Percentiles rank a stretch among this genome's conserved stretches.
Evolutionary conservation across 2,113 vertebrate genomes (phyloP).

Genomic region (Brienomyrus brachyistius): DNA sequence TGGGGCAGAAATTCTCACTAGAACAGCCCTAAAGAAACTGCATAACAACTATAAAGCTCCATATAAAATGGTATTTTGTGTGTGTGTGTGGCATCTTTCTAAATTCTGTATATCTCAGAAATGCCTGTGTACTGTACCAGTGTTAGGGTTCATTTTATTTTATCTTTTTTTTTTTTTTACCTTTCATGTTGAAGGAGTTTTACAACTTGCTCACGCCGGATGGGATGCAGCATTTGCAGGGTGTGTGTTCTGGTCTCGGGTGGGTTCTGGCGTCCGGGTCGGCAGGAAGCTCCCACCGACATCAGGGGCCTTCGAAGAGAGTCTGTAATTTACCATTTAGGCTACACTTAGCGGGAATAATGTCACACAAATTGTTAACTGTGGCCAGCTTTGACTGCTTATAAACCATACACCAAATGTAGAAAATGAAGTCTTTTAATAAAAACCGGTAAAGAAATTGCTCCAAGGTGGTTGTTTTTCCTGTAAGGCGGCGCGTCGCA

Average conservation of each 20-base stretch:
- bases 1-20: neutral
- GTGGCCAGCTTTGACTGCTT: slow-evolving; percentile 10
- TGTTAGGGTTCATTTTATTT: neutral
- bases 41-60: neutral
- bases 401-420: slow-evolving; percentile 15
- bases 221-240: neutral
- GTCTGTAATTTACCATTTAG: slow-evolving; percentile 3
- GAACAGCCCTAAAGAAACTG: slow-evolving; percentile 1
- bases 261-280: neutral
- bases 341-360: neutral
- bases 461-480: neutral
- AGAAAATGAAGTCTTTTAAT: slow-evolving; percentile 16
- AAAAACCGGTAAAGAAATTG: neutral
- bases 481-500: neutral
- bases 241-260: neutral
- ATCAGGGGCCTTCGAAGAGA: neutral
- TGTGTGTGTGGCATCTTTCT: neutral
- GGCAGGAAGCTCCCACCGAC: neutral
- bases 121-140: slow-evolving; percentile 3
- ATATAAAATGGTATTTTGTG: neutral
- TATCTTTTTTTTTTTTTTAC: neutral
- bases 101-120: neutral
- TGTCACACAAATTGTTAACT: slow-evolving; percentile 9
- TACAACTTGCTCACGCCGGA: neutral
- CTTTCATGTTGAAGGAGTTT: slow-evolving; percentile 3